A percentile compares a stretch with the other conserved stretches of the same genome.
Conservation (phyloP, 2,113 vertebrate species). For the Scortum barcoo region DNA sequence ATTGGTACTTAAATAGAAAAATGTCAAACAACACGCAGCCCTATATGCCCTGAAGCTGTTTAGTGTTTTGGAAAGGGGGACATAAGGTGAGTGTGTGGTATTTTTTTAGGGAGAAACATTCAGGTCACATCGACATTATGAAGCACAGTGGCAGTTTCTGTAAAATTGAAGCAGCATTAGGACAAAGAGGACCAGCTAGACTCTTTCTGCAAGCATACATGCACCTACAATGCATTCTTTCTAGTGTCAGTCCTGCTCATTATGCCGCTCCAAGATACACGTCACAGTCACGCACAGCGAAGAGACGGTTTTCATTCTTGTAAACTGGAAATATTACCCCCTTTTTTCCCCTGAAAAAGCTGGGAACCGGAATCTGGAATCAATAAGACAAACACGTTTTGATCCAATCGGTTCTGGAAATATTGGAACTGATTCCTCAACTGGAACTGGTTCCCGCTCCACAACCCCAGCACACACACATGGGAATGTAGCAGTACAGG, state of each 20-base stretch:
- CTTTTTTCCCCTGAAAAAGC: slow-evolving; percentile 10
- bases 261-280: slow-evolving; percentile 18
- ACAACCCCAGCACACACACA: slow-evolving; percentile 18
- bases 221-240: slow-evolving; percentile 28
- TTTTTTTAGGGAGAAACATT: slow-evolving; percentile 36
- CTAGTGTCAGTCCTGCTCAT: slow-evolving; percentile 1
- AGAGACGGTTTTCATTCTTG: slow-evolving; percentile 2
- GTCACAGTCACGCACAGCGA: slow-evolving; percentile 8
- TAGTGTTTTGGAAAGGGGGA: slow-evolving; percentile 5
- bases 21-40: not conserved
- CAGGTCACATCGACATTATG: slow-evolving; percentile 46
- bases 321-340: slow-evolving; percentile 5
- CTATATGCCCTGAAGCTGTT: slow-evolving; percentile 8
- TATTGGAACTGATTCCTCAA: slow-evolving; percentile 52
- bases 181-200: slow-evolving; percentile 41
- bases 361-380: slow-evolving; percentile 49
- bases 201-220: slow-evolving; percentile 30
- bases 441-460: slow-evolving; percentile 42
- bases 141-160: slow-evolving; percentile 16
- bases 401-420: slow-evolving; percentile 56
- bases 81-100: slow-evolving; percentile 28
- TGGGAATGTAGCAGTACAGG: slow-evolving; percentile 42
- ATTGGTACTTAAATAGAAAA: not conserved
- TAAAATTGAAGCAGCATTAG: slow-evolving; percentile 17
- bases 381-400: slow-evolving; percentile 61